Evolutionary conservation across 2,113 vertebrate genomes (phyloP).

Genomic region (Ibidorhyncha struthersii): DNA sequence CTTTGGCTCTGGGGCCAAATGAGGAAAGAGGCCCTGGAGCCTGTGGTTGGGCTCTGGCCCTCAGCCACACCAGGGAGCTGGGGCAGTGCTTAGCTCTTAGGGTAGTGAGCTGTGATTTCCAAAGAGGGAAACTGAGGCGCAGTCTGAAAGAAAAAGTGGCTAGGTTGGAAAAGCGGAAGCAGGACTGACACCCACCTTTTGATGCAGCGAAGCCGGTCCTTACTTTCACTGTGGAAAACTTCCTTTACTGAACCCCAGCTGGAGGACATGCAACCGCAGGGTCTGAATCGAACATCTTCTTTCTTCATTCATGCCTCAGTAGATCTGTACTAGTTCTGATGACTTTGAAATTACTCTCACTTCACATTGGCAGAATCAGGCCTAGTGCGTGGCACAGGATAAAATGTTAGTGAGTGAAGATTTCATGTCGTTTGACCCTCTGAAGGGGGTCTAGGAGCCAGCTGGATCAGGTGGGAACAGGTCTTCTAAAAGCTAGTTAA

Average conservation of each 20-base stretch:
- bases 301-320: not conserved
- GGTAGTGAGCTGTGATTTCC: not conserved
- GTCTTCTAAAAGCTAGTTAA: constrained; percentile 8
- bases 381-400: not conserved
- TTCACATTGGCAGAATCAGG: not conserved
- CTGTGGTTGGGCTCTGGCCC: not conserved
- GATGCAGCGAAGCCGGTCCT: not conserved
- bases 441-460: not conserved
- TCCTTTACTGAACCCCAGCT: not conserved
- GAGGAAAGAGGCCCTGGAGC: not conserved
- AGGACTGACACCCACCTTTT: not conserved
- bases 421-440: not conserved
- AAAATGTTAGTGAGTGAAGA: not conserved
- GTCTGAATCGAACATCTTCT: not conserved
- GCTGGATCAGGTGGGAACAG: not conserved
- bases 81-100: not conserved
- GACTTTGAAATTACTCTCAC: not conserved
- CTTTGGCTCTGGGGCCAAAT: not conserved
- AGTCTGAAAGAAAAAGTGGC: not conserved
- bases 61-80: not conserved
- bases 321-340: not conserved
- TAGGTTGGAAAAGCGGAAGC: not conserved
- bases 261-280: not conserved
- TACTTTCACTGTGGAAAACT: not conserved
- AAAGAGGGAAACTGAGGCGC: not conserved